Evolutionary conservation across 2,113 vertebrate species (phyloP).

Genomic region (Pardalotus punctatus): DNA sequence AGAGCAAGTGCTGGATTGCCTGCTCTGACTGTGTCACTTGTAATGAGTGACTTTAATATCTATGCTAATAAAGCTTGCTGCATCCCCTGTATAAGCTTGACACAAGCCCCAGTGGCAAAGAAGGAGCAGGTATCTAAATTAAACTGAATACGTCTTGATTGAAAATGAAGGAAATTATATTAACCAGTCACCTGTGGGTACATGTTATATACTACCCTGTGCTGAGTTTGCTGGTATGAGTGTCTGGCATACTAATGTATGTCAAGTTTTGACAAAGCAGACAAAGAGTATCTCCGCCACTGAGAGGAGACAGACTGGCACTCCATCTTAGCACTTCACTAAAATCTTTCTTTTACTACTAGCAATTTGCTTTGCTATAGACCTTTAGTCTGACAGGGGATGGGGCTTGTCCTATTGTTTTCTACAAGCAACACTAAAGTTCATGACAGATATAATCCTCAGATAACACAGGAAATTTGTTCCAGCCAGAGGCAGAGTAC

Average conservation of each 20-base stretch:
- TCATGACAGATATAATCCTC: neutral
- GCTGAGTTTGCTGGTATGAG: neutral
- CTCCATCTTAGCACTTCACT: neutral
- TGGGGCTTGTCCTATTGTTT: neutral
- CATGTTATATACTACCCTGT: neutral
- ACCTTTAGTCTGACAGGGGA: neutral
- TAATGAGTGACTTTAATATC: slow-evolving; percentile 48
- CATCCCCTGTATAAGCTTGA: neutral
- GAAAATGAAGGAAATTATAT: slow-evolving; percentile 45
- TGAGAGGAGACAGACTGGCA: neutral
- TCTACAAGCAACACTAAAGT: neutral
- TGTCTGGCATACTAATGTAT: neutral
- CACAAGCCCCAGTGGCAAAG: neutral
- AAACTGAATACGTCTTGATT: slow-evolving; percentile 29
- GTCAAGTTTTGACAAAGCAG: neutral
- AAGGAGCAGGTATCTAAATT: slow-evolving; percentile 29
- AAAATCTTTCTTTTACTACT: neutral
- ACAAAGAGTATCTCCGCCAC: neutral
- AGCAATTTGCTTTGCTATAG: neutral
- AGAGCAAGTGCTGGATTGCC: neutral
- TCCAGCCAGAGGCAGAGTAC: neutral
- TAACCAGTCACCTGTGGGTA: slow-evolving; percentile 17
- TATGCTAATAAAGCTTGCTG: slow-evolving; percentile 16
- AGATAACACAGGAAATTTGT: neutral
- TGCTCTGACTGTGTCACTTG: neutral